Conservation (phyloP, 2,888 invertebrate species). For the Brachyptera putata region DNA sequence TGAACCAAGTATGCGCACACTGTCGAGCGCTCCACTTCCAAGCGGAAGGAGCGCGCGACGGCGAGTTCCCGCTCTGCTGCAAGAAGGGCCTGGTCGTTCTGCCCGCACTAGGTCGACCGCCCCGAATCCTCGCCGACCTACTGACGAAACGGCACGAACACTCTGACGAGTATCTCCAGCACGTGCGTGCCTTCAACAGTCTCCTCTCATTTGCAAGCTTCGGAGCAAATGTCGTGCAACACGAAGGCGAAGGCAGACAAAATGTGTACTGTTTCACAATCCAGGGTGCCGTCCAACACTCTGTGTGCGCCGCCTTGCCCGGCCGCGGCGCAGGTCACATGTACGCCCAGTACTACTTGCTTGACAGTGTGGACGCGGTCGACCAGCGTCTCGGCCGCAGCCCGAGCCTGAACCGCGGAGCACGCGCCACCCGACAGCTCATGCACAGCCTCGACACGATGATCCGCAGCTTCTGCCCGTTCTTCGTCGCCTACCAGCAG, state of each 20-base stretch:
- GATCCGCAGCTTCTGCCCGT: no score
- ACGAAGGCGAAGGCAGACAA: not conserved
- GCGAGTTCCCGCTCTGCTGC: not conserved
- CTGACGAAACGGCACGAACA: not conserved
- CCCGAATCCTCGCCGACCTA: not conserved
- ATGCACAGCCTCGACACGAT: no score
- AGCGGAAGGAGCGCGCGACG: not conserved
- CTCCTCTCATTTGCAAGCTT: not conserved
- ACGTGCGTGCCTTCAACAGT: not conserved
- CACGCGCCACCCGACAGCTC: no score
- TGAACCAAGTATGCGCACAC: not conserved
- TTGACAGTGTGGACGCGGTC: no score
- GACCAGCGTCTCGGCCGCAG: no score
- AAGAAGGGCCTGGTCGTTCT: not conserved
- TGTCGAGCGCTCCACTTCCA: not conserved
- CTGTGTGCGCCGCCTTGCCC: not conserved
- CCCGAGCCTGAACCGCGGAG: no score
- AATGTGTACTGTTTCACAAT: not conserved
- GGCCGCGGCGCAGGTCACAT: no score
- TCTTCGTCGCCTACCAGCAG: no score
- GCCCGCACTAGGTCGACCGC: not conserved
- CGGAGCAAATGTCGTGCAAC: not conserved
- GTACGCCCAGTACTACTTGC: no score
- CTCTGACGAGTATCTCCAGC: not conserved
- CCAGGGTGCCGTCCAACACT: not conserved